Conservation (phyloP, 2,888 invertebrate genomes). For the Patella caerulea region DNA sequence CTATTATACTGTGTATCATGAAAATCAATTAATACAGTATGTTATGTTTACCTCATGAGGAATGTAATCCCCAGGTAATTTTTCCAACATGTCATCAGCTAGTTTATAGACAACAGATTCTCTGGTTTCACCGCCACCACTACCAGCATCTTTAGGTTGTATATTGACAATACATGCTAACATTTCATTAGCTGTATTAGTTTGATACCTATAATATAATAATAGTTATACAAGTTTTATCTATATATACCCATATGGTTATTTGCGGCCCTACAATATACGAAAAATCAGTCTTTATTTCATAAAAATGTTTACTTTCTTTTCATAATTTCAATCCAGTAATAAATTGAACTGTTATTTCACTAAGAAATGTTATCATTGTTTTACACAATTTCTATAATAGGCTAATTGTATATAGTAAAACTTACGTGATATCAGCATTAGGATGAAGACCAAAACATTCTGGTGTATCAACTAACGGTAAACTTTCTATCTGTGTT, state of each 20-base stretch:
- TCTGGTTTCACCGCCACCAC: slow-evolving; percentile 89
- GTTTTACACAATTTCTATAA: too few relatives aligned
- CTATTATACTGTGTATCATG: too few relatives aligned
- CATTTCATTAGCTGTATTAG: slow-evolving; percentile 90
- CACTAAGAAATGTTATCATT: too few relatives aligned
- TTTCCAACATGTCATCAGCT: slow-evolving; percentile 92
- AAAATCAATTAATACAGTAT: too few relatives aligned
- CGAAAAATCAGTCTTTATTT: too few relatives aligned
- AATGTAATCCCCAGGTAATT: slow-evolving; percentile 88
- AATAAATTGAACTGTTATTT: too few relatives aligned
- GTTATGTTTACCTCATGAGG: slow-evolving; percentile 81
- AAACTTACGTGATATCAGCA: slow-evolving; percentile 89
- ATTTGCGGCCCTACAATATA: too few relatives aligned
- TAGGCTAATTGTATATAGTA: background rate
- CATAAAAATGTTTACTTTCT: too few relatives aligned
- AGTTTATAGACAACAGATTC: slow-evolving; percentile 92
- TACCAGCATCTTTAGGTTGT: slow-evolving; percentile 95
- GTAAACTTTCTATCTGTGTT: slow-evolving; percentile 87
- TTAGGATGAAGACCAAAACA: slow-evolving; percentile 97
- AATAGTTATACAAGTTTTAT: too few relatives aligned
- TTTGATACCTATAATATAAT: slow-evolving; percentile 80
- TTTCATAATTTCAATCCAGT: too few relatives aligned
- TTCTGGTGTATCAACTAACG: slow-evolving; percentile 85
- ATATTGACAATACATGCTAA: slow-evolving; percentile 94
- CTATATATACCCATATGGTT: too few relatives aligned